phyloP scores from a whole-genome alignment of 2,888 invertebrate species.

The Matsumyia berberina region DNA sequence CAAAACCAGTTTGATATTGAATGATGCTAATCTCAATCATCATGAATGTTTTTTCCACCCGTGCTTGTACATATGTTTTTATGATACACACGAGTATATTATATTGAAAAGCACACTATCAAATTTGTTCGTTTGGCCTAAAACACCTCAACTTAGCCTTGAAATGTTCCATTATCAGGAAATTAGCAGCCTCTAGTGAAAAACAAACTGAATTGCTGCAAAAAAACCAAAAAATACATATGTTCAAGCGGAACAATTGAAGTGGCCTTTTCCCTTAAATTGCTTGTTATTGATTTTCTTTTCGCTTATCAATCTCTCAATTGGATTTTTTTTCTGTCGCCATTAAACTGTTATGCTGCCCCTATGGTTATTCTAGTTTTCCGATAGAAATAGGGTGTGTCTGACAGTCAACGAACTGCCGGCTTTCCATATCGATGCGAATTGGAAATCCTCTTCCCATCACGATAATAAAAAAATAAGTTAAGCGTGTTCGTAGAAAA shows the following conservation, averaged over 20 bases:
- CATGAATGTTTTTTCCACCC: background rate
- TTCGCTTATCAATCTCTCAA: background rate
- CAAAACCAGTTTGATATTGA: background rate
- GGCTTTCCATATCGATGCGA: conserved; percentile 8
- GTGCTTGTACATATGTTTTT: background rate
- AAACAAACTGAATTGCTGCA: background rate
- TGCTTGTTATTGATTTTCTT: background rate
- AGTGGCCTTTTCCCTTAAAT: background rate
- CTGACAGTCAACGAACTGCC: conserved; percentile 35
- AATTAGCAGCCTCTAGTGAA: background rate
- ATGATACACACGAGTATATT: background rate
- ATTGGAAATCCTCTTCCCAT: conserved; percentile 15
- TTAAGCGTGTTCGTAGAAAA: no score
- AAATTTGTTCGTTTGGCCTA: conserved; percentile 7
- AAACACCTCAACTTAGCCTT: conserved; percentile 2
- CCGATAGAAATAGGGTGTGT: conserved; percentile 29
- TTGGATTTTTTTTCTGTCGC: background rate
- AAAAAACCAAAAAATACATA: background rate
- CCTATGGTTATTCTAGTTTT: background rate
- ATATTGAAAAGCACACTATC: background rate
- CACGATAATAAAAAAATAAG: background rate
- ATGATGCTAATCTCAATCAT: background rate
- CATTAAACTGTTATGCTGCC: background rate
- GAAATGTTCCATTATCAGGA: conserved; percentile 1
- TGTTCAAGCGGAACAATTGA: background rate